Evolutionary conservation across 2,113 vertebrate species (phyloP).

Genomic region (Alethe diademata): DNA sequence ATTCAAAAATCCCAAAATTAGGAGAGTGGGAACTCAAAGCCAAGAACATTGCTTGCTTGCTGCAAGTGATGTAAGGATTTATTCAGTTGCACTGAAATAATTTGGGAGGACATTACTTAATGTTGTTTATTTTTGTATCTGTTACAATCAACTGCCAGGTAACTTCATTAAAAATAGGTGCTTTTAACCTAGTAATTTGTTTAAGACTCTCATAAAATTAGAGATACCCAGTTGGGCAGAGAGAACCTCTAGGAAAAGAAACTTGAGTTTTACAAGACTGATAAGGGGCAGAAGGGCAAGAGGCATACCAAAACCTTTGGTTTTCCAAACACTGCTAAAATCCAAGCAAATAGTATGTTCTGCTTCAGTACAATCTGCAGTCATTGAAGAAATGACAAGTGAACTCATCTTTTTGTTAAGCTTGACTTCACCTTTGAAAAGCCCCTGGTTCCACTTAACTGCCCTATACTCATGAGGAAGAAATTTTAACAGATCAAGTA

Average conservation of each 20-base stretch:
- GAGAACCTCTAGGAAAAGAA: background rate
- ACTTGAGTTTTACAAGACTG: background rate
- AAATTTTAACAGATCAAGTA: background rate
- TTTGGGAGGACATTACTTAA: background rate
- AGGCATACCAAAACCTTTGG: background rate
- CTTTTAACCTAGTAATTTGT: background rate
- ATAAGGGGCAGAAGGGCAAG: background rate
- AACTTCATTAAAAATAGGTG: background rate
- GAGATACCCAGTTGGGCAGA: background rate
- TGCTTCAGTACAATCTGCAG: background rate
- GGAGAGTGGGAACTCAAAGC: background rate
- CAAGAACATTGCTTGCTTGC: background rate
- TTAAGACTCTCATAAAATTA: background rate
- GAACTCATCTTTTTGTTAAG: background rate
- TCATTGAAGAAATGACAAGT: background rate
- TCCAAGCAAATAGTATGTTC: background rate
- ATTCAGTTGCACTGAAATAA: background rate
- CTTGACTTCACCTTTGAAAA: slow-evolving; percentile 12
- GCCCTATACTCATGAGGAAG: background rate
- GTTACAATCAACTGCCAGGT: background rate
- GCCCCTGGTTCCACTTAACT: background rate
- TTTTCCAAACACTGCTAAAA: slow-evolving; percentile 25
- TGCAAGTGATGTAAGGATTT: background rate
- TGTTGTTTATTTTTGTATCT: background rate
- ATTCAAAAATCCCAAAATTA: background rate